These are phyloP conservation scores for Homarus americanus DNA, from an alignment of 1,140 invertebrate genomes.

Conservation along the genomic window DNA sequence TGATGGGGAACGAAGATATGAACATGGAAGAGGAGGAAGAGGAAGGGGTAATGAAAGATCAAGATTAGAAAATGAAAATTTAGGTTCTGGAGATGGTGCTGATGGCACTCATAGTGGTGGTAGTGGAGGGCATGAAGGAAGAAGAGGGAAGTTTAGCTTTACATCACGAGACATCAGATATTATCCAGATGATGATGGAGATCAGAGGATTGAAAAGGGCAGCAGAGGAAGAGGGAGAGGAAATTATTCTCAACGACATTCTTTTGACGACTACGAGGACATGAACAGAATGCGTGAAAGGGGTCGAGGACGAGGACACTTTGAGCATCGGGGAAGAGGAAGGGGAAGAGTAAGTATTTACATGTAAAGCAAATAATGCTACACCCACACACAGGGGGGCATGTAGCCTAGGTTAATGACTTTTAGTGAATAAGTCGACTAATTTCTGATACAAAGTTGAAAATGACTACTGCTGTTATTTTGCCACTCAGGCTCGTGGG, in stretches of 20 bases:
- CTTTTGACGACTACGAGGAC: slow-evolving; percentile 23
- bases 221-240: slow-evolving; percentile 45
- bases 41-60: slow-evolving; percentile 37
- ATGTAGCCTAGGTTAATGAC: too few relatives aligned
- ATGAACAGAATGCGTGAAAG: slow-evolving; percentile 2
- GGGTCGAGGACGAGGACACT: slow-evolving; percentile 15
- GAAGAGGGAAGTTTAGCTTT: slow-evolving; percentile 49
- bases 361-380: background rate
- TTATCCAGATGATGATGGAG: slow-evolving; percentile 46
- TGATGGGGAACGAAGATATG: slow-evolving; percentile 31
- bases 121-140: slow-evolving; percentile 41
- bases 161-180: slow-evolving; percentile 54
- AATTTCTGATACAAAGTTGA: too few relatives aligned
- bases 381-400: background rate
- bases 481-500: background rate
- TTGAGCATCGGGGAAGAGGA: slow-evolving; percentile 45
- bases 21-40: slow-evolving; percentile 38
- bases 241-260: background rate
- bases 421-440: too few relatives aligned
- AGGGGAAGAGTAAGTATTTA: slow-evolving; percentile 61
- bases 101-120: background rate
- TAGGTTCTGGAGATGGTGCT: background rate
- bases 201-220: background rate
- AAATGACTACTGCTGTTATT: background rate
- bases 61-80: slow-evolving; percentile 10